A percentile compares a stretch with the other conserved stretches of the same genome.
These are phyloP conservation scores for Platichthys flesus DNA, from an alignment of 2,113 vertebrate species.

Conservation along the genomic window DNA sequence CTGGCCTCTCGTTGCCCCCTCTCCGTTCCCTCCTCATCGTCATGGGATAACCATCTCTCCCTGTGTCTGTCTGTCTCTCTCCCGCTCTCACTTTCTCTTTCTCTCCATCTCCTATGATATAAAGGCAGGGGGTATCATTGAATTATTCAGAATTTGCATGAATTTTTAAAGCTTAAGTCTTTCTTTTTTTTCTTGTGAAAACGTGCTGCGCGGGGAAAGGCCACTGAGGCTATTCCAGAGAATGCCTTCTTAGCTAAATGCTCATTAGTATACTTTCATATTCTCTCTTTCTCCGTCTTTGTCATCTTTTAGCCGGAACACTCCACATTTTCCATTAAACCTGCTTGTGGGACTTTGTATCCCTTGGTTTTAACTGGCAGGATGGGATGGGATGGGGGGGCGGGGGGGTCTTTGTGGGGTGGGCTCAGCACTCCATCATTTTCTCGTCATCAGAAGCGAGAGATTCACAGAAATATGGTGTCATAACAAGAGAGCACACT, in stretches of 20 bases:
- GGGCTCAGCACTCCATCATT: slow-evolving; percentile 28
- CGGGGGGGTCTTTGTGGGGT: slow-evolving; percentile 30
- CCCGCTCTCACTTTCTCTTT: slow-evolving; percentile 23
- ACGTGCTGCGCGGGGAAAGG: slow-evolving; percentile 65
- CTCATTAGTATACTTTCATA: slow-evolving; percentile 71
- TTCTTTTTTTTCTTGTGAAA: slow-evolving; percentile 54
- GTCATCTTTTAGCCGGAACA: slow-evolving; percentile 52
- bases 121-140: slow-evolving; percentile 66
- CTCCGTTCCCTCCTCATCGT: slow-evolving; percentile 52
- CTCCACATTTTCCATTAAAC: slow-evolving; percentile 43
- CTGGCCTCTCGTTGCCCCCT: slow-evolving; percentile 53
- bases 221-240: slow-evolving; percentile 48
- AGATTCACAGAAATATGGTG: slow-evolving; percentile 41
- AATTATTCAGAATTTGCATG: slow-evolving; percentile 81
- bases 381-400: background rate
- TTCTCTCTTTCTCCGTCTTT: slow-evolving; percentile 56
- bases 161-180: slow-evolving; percentile 76
- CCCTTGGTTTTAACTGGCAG: slow-evolving; percentile 45
- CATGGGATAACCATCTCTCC: slow-evolving; percentile 50
- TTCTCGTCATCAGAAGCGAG: slow-evolving; percentile 34
- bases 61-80: slow-evolving; percentile 8
- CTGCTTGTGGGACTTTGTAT: slow-evolving; percentile 32
- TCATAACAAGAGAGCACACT: slow-evolving; percentile 43
- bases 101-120: slow-evolving; percentile 63
- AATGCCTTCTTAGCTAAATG: slow-evolving; percentile 63